phyloP scores from a whole-genome alignment of 2,113 vertebrate species.

The Crotalus tigris region DNA sequence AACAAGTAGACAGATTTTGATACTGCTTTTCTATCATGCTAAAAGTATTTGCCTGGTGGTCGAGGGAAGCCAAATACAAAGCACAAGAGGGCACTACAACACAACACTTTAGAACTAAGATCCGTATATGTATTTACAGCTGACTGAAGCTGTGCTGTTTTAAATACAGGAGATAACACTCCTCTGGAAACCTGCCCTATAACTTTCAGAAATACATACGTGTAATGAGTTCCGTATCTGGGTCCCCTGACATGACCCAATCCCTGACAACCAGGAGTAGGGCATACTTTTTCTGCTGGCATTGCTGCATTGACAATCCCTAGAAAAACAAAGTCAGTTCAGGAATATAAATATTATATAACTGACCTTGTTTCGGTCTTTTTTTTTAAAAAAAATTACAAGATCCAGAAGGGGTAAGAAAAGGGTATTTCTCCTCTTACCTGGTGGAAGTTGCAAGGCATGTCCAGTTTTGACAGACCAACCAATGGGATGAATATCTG shows the following conservation, averaged over 20 bases:
- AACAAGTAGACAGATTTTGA: neutral
- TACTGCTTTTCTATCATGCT: neutral
- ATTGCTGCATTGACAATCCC: constrained; percentile 60
- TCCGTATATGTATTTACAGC: constrained; percentile 1
- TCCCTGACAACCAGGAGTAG: constrained; percentile 84
- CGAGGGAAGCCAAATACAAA: neutral
- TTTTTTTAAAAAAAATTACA: neutral
- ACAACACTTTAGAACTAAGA: constrained; percentile 24
- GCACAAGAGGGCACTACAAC: constrained; percentile 60
- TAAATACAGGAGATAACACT: neutral
- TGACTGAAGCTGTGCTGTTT: neutral
- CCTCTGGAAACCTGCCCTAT: neutral
- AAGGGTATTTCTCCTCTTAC: constrained; percentile 54
- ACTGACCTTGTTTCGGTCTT: neutral
- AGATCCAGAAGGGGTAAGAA: neutral
- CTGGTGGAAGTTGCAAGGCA: constrained; percentile 77
- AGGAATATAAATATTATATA: neutral
- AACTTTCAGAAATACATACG: constrained; percentile 64
- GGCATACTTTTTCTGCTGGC: constrained; percentile 79
- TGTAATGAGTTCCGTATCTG: constrained; percentile 86
- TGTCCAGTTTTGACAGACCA: constrained; percentile 92
- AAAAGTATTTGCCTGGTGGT: neutral
- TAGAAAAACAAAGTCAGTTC: constrained; percentile 20
- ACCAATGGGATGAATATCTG: constrained; percentile 84
- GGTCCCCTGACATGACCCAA: constrained; percentile 85